A percentile compares a stretch with the other conserved stretches of the same genome.
These are phyloP conservation scores for Oreocharis arfaki DNA, from an alignment of 2,113 vertebrate genomes.

Conservation along the genomic window DNA sequence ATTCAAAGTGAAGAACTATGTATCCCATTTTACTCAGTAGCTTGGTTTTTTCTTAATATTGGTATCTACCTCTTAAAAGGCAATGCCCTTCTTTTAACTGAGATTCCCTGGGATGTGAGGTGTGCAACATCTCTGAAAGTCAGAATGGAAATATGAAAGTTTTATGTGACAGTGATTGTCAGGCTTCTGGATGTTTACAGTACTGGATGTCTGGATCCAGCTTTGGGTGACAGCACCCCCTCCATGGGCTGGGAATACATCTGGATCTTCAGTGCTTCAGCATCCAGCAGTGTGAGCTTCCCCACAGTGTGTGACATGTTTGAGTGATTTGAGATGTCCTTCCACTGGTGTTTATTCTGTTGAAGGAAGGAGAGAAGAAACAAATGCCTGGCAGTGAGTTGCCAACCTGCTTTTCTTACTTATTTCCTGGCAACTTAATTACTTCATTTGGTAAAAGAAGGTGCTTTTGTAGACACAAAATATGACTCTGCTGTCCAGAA, in stretches of 20 bases:
- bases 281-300: not conserved
- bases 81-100: not conserved
- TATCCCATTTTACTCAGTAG: not conserved
- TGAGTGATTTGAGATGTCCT: not conserved
- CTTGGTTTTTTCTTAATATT: not conserved
- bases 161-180: not conserved
- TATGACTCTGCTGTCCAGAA: not conserved
- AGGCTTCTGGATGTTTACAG: not conserved
- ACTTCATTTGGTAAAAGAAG: not conserved
- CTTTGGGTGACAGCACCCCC: not conserved
- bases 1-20: not conserved
- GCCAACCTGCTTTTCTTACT: not conserved
- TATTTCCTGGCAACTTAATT: not conserved
- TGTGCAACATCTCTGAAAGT: not conserved
- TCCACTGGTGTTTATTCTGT: not conserved
- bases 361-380: not conserved
- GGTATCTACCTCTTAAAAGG: not conserved
- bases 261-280: not conserved
- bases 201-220: not conserved
- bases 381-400: not conserved
- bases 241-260: not conserved
- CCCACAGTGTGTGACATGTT: not conserved
- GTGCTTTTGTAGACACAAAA: not conserved
- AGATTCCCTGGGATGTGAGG: not conserved
- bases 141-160: not conserved